These are phyloP conservation scores for Phrynocephalus forsythii DNA, from an alignment of 2,797 vertebrate genomes.

Conservation along the genomic window DNA sequence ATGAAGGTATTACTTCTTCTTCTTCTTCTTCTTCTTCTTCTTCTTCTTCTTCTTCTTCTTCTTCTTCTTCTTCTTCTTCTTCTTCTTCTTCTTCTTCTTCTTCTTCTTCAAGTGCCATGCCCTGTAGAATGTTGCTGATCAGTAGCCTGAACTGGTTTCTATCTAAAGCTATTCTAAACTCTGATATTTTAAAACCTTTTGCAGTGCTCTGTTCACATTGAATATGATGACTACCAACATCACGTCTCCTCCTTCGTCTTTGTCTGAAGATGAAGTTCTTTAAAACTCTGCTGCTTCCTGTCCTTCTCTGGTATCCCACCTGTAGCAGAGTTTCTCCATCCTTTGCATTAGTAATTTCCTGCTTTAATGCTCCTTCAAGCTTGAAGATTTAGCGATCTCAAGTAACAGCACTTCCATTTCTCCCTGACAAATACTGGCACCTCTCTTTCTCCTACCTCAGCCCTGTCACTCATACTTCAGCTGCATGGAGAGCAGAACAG, in stretches of 20 bases:
- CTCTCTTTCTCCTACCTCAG: conserved; percentile 59
- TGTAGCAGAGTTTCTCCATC: conserved; percentile 65
- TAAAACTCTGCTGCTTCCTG: conserved; percentile 37
- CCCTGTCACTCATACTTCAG: conserved; percentile 43
- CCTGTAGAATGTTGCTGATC: too few species aligned
- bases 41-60: too few species aligned
- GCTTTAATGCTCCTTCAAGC: conserved; percentile 75
- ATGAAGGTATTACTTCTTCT: too few species aligned
- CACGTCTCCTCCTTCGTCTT: conserved; percentile 25
- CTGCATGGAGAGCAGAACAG: conserved; percentile 44
- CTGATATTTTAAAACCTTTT: too few species aligned
- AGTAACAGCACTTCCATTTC: conserved; percentile 72
- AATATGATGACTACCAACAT: too few species aligned
- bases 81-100: too few species aligned
- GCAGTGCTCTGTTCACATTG: too few species aligned
- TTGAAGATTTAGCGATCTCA: conserved; percentile 68
- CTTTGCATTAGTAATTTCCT: conserved; percentile 77
- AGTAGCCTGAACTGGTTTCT: too few species aligned
- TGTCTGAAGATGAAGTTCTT: conserved; percentile 22
- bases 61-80: too few species aligned
- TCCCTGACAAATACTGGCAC: conserved; percentile 64
- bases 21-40: too few species aligned
- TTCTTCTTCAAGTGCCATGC: too few species aligned
- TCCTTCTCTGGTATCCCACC: conserved; percentile 44
- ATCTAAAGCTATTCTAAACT: too few species aligned